A percentile compares a stretch with the other conserved stretches of the same genome.
Evolutionary conservation across 2,113 vertebrate genomes (phyloP).

Genomic region (Odocoileus hemionus): DNA sequence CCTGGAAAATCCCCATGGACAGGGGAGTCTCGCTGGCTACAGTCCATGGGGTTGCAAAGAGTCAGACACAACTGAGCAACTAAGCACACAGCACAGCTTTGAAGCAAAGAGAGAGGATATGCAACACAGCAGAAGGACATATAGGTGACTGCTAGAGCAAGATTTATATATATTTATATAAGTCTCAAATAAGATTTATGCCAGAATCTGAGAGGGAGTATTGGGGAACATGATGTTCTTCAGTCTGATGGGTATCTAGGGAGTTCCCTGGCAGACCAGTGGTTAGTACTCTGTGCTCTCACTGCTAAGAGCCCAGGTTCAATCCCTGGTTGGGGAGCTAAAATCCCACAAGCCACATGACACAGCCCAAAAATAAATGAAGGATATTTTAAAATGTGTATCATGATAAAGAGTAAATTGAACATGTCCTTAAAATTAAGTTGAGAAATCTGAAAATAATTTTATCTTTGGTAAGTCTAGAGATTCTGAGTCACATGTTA

Average conservation of each 20-base stretch:
- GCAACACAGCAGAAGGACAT: neutral
- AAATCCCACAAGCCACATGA: neutral
- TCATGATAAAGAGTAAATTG: neutral
- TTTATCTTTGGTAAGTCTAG: neutral
- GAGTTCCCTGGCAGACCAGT: neutral
- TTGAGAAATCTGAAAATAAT: slow-evolving; percentile 20
- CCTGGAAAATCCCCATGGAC: neutral
- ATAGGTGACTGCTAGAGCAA: neutral
- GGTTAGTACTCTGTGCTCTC: neutral
- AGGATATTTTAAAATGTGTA: neutral
- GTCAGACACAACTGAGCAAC: neutral
- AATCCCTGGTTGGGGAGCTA: neutral
- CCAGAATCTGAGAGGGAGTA: neutral
- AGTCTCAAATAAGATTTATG: neutral
- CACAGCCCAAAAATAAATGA: neutral
- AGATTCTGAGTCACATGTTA: neutral
- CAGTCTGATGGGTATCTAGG: neutral
- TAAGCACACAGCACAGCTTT: neutral
- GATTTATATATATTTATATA: too few relatives aligned
- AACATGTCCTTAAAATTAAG: neutral
- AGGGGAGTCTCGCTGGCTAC: neutral
- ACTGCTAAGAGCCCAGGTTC: neutral
- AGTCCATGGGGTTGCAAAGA: neutral
- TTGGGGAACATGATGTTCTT: neutral
- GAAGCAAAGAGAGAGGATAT: neutral